Conservation (phyloP, 2,797 vertebrate genomes). For the Gila robusta region DNA sequence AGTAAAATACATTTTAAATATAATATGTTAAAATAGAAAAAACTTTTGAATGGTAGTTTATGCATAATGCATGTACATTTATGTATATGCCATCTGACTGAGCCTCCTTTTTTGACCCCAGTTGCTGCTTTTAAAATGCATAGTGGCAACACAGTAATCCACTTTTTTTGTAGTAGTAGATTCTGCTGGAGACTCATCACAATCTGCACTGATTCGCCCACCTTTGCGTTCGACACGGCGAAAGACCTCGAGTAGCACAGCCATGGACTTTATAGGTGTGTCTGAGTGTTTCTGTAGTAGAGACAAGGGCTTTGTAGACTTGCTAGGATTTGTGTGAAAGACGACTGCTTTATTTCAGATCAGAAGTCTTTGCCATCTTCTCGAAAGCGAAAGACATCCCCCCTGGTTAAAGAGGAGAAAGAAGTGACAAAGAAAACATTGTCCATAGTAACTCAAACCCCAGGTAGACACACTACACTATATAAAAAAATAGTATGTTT, state of each 20-base stretch:
- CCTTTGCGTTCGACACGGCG: slow-evolving; percentile 17
- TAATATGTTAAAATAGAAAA: not conserved
- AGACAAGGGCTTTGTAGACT: not conserved
- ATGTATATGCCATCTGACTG: not conserved
- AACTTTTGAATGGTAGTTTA: not conserved
- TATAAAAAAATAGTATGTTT: not conserved
- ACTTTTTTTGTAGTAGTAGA: not conserved
- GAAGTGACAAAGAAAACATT: slow-evolving; percentile 11
- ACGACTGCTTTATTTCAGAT: slow-evolving; percentile 61
- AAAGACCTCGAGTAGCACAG: not conserved
- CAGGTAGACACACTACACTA: not conserved
- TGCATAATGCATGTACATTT: not conserved
- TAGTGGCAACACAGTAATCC: not conserved
- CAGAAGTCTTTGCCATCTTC: slow-evolving; percentile 21
- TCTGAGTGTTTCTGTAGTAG: not conserved
- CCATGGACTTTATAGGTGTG: slow-evolving; percentile 10
- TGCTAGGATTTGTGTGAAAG: not conserved
- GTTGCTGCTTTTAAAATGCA: not conserved
- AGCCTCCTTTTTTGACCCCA: not conserved
- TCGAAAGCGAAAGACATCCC: slow-evolving; percentile 57
- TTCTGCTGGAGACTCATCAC: not conserved
- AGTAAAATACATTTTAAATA: no score
- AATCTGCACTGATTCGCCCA: slow-evolving; percentile 20
- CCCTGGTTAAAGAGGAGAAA: slow-evolving; percentile 40
- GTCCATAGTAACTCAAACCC: not conserved